Percentiles rank a stretch among this genome's conserved stretches.
These are phyloP conservation scores for Vimba vimba DNA, from an alignment of 2,113 vertebrate genomes.

Conservation along the genomic window DNA sequence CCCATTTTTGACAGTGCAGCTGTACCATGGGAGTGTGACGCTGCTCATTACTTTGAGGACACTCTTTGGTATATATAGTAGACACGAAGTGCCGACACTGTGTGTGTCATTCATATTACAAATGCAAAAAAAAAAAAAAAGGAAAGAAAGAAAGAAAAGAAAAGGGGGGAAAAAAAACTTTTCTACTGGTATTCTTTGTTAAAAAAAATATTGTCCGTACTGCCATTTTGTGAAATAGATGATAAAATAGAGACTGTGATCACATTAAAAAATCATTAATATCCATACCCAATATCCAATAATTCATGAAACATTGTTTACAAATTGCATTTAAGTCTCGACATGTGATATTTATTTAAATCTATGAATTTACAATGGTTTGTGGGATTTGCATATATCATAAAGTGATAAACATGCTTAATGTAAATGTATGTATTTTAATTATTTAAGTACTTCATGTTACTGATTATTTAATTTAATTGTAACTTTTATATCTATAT, in stretches of 20 bases:
- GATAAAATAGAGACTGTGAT: not conserved
- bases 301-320: not conserved
- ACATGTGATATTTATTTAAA: not conserved
- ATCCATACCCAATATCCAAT: not conserved
- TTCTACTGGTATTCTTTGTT: not conserved
- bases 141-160: too few relatives aligned
- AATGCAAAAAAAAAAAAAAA: conserved; percentile 28
- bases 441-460: not conserved
- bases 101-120: conserved; percentile 70
- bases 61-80: conserved; percentile 67
- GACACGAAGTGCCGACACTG: conserved; percentile 68
- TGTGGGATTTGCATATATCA: not conserved
- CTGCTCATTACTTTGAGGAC: conserved; percentile 63
- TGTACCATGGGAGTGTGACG: conserved; percentile 27
- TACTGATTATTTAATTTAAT: not conserved
- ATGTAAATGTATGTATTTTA: not conserved
- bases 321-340: not conserved
- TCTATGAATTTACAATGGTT: not conserved
- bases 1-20: conserved; percentile 59
- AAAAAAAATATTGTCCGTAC: not conserved
- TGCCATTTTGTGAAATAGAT: not conserved
- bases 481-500: not conserved
- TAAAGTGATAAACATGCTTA: not conserved
- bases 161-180: not conserved
- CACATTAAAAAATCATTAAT: not conserved